Evolutionary conservation across 1,140 invertebrate species (phyloP), one percentile per base, ranked within the genome.

Genomic region (Aradophagus sp.): DNA sequence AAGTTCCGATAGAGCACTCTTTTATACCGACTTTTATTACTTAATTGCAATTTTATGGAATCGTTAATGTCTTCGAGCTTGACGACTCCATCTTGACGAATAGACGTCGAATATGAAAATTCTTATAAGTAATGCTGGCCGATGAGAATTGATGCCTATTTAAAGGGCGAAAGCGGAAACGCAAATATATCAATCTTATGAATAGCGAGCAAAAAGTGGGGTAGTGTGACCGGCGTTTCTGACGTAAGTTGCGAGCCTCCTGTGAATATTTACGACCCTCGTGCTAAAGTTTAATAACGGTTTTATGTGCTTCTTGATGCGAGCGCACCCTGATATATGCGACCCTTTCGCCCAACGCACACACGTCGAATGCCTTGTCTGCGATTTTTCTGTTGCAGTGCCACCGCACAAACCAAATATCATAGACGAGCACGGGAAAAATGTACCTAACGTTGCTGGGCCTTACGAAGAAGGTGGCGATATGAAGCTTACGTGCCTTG

Each of bases 391-490:
- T 84, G 76, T 90, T 90, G 12, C 89, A 96, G 94, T 95, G 61
- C 93, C 94, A 23, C 93, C 94, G 0, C 89, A 90, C 62, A 91
- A 90, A 75, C 93, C 94, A 19, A 91, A 89, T 55, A 93, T 96
- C 75, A 89, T 93, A 72, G 92, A 94, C 79, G 93, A 94, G 65
- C 88, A 89, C 50, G 92, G 92, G 32, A 89, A 89, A 71, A 88
- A 91, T 76, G 89, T 95, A 47, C 81, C 86, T 55, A 87, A 87
- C 5, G 85, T 90, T 7, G 93, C 94, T 20, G 94, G 94, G 36
- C 94, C 95, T 35, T 96, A 95, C 83, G 90, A 91, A 75, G 94
- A 96, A 85, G 93, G 93, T 12, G 90, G 91, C 8, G 89, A 91
- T 55, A 90, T 96, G 85, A 90, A 90, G 80, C 88, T 96, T 45